These are phyloP conservation scores for Chamaea fasciata DNA, from an alignment of 2,113 vertebrate species.

Conservation along the genomic window DNA sequence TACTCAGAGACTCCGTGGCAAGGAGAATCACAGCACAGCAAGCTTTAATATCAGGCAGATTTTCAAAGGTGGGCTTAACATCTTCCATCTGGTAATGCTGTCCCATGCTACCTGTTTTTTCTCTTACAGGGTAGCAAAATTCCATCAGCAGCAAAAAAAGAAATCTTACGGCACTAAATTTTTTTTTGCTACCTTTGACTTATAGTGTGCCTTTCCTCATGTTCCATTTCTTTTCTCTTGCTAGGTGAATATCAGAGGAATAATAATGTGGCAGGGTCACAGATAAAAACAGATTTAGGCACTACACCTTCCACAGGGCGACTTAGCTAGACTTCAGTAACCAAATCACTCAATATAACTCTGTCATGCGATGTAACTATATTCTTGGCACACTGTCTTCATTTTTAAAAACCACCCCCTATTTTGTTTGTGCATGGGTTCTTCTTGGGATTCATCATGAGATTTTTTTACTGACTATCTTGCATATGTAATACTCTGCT, in stretches of 20 bases:
- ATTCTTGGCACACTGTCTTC: background rate
- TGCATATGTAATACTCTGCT: background rate
- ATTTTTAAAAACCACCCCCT: background rate
- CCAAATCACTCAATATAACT: background rate
- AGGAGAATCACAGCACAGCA: rapidly evolving
- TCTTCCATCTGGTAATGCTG: background rate
- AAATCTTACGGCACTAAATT: background rate
- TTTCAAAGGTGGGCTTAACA: background rate
- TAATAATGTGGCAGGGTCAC: background rate
- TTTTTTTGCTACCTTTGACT: background rate
- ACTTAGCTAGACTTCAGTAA: background rate
- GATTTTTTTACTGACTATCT: background rate
- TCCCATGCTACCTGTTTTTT: background rate
- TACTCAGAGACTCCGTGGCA: background rate
- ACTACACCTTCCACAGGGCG: background rate
- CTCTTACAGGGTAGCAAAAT: rapidly evolving
- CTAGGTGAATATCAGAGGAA: background rate
- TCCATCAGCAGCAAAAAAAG: background rate
- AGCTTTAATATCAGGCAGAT: background rate
- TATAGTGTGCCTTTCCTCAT: rapidly evolving
- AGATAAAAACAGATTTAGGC: background rate
- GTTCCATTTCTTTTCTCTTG: background rate
- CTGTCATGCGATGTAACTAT: background rate
- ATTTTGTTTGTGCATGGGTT: background rate
- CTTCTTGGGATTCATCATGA: background rate